Conservation (phyloP, 2,797 vertebrate species). For the Echeneis naucrates region DNA sequence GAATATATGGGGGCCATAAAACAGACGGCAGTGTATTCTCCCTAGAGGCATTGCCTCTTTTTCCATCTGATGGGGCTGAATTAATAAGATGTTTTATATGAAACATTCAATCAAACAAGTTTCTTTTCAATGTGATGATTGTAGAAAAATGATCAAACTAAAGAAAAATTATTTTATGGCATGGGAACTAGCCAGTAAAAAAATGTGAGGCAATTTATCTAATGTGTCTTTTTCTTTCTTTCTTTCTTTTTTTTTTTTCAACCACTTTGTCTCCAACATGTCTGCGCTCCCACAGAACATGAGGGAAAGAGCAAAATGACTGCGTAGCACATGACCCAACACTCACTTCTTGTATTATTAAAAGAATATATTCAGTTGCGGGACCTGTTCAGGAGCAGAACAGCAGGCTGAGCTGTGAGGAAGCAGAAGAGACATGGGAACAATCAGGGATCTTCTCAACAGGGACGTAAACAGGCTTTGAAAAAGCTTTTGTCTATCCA, state of each 20-base stretch:
- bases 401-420: slow-evolving; percentile 55
- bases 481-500: slow-evolving; percentile 68
- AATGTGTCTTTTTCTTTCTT: slow-evolving; percentile 35
- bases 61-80: slow-evolving; percentile 59
- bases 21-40: slow-evolving; percentile 58
- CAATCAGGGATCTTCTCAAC: slow-evolving; percentile 62
- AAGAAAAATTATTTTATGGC: slow-evolving; percentile 53
- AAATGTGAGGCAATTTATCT: slow-evolving; percentile 51
- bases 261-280: slow-evolving; percentile 28
- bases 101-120: slow-evolving; percentile 67
- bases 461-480: slow-evolving; percentile 50
- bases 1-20: slow-evolving; percentile 67
- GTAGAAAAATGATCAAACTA: slow-evolving; percentile 55
- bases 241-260: background rate
- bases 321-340: slow-evolving; percentile 52
- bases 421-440: slow-evolving; percentile 67
- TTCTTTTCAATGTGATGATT: slow-evolving; percentile 64
- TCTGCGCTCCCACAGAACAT: slow-evolving; percentile 40
- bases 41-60: slow-evolving; percentile 51
- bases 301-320: slow-evolving; percentile 50
- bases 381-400: slow-evolving; percentile 50
- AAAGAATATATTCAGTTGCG: slow-evolving; percentile 61
- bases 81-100: slow-evolving; percentile 63
- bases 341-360: slow-evolving; percentile 66
- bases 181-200: slow-evolving; percentile 48